These are phyloP conservation scores for Thelaira solivaga DNA, from an alignment of 2,888 invertebrate species.

Conservation along the genomic window DNA sequence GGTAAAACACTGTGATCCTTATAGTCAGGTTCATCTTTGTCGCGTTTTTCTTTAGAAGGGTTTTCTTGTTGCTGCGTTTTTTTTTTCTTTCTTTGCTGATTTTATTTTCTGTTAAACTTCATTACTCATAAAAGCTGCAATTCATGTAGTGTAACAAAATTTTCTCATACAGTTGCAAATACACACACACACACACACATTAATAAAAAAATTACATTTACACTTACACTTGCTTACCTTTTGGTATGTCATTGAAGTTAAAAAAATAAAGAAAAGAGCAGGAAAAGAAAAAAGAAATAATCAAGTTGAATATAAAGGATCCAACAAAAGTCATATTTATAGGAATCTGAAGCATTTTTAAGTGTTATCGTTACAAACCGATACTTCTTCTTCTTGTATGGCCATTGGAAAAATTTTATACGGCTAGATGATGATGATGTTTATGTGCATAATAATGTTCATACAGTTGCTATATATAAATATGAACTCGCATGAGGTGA, in stretches of 20 bases:
- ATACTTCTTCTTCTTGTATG: constrained; percentile 39
- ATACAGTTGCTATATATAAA: background rate
- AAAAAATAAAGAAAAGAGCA: constrained; percentile 6
- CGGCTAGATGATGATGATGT: constrained; percentile 1
- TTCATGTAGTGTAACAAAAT: constrained; percentile 53
- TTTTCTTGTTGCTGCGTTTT: background rate
- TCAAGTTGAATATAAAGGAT: constrained; percentile 6
- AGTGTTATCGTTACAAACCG: constrained; percentile 59
- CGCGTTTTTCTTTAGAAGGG: constrained; percentile 2
- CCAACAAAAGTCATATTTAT: constrained; percentile 52
- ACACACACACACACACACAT: background rate
- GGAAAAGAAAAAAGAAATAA: constrained; percentile 18
- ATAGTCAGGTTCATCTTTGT: constrained; percentile 18
- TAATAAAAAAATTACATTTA: no score
- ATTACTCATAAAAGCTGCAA: constrained; percentile 74
- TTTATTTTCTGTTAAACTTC: constrained; percentile 66
- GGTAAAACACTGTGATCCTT: background rate
- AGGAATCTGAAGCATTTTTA: constrained; percentile 58
- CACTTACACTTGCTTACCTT: background rate
- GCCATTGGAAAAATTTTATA: constrained; percentile 28
- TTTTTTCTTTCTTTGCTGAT: background rate
- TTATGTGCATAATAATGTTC: constrained; percentile 1
- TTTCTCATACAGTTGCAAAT: background rate
- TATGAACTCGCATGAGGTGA: constrained; percentile 34
- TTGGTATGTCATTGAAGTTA: constrained; percentile 25